Evolutionary conservation across 2,113 vertebrate genomes (phyloP), one percentile per base, ranked within the genome.

Genomic region (Coptodon rendalli): DNA sequence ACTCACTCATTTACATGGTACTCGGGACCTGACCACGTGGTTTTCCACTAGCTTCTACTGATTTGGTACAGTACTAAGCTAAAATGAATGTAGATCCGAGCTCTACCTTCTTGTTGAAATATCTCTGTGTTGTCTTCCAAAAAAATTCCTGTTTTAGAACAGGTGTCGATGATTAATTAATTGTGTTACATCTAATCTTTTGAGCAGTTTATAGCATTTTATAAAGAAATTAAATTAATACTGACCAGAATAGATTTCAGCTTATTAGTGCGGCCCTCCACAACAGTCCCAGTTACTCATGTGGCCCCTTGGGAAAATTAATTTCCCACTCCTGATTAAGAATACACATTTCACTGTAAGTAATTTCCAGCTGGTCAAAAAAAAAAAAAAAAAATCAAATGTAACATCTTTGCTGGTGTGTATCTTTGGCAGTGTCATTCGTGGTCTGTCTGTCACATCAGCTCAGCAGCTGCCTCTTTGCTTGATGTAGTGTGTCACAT

Each of bases 401-500:
- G 53, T 34, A 40, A 52, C 17, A 11, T 56, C 2, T 38, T 11
- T 82, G 59, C 7, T 50, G 71, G 71, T 50, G 71, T 78, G 27
- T 50, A 8, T 78, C 71, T 84, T 22, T 63, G 53, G 40, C 50
- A 24, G 29, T 73, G 85, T 80, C 83, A 86, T 52, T 87, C 85
- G 73, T 48, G 53, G 63, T 86, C 82, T 85, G 50, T 59, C 87
- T 9, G 61, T 86, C 88, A 89, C 80, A 88, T 84, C 86, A 59
- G 56, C 68, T 91, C 78, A 86, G 83, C 87, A 38, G 73, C n/a
- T 84, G 54, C 48, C 61, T 82, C 86, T 59, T 40, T 68, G 89
- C 63, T 87, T 82, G 84, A 92, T 81, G 84, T 34, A 17, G 71
- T 54, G 86, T 87, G 86, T 86, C 84, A 81, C 84, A 92, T 79